phyloP scores from a whole-genome alignment of 2,113 vertebrate species.

The Bungarus multicinctus region DNA sequence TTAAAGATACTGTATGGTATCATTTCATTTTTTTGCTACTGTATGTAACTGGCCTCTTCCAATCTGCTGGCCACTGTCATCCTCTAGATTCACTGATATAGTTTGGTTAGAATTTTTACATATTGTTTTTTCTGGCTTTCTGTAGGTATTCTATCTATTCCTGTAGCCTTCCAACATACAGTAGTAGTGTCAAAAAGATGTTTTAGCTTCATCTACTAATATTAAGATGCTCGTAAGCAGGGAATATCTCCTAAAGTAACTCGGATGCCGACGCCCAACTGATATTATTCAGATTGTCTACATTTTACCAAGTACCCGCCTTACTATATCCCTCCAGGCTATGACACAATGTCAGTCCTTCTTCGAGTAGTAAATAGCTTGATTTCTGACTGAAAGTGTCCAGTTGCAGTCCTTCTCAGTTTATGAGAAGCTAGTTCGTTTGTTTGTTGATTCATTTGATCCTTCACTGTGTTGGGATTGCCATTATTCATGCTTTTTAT shows the following conservation, averaged over 20 bases:
- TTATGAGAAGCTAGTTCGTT: too few relatives aligned
- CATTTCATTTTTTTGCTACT: not conserved
- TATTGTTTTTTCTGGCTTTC: not conserved
- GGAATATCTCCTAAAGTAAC: not conserved
- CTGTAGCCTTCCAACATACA: not conserved
- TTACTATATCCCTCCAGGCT: not conserved
- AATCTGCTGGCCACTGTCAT: not conserved
- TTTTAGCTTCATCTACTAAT: not conserved
- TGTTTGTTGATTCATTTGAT: too few relatives aligned
- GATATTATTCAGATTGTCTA: not conserved
- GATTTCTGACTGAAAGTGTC: too few relatives aligned
- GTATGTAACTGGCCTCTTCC: not conserved
- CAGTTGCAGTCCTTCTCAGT: too few relatives aligned
- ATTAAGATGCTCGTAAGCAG: not conserved
- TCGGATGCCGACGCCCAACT: not conserved
- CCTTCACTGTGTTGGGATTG: too few relatives aligned
- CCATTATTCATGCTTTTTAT: too few relatives aligned
- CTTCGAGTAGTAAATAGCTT: not conserved
- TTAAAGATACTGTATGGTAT: not conserved
- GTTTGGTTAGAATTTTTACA: not conserved
- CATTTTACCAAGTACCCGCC: not conserved
- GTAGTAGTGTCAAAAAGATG: not conserved
- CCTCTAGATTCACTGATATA: not conserved
- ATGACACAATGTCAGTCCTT: not conserved
- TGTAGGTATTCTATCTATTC: not conserved